Base-by-base conservation (phyloP, 2,113 vertebrate species). In the Cottus gobio region DNA sequence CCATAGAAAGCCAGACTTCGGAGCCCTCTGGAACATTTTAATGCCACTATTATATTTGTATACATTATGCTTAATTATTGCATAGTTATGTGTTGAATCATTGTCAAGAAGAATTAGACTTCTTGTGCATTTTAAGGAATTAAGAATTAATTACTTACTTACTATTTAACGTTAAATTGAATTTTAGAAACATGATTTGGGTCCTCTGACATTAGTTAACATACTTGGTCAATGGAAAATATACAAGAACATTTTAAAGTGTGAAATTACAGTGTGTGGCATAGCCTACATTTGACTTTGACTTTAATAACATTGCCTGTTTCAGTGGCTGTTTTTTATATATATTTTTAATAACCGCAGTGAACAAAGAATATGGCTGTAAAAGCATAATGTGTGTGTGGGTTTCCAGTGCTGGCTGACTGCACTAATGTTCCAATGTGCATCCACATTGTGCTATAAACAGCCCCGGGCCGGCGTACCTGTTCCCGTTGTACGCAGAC, bases 401-500 rank as follows among this genome's bases (percentile, higher is more conserved):
- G 42, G 26, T 31, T 60, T 30, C 2, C 24, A 42, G 11, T 15
- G 6, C 46, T 52, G n/a, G n/a, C 13, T 71, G 37, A 34, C 63
- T 61, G 16, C 54, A 37, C 34, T 54, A 4, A 26, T 31, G 3
- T 5, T 84, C 15, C 24, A 26, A 24, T 20, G 37, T 58, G 58
- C 60, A 69, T 68, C 64, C 60, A 42, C 13, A 39, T 31, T 18
- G 36, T 39, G 44, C 37, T 44, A 1, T 42, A 39, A 69, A n/a
- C 15, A 26, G 52, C 61, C 18, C 9, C 11, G 36, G 15, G n/a
- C 34, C 7, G 8, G 39, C 89, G 90, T 89, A 98, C 98, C 98
- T 97, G 95, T 97, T 99, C 92, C 98, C 98, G 2, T 99, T 99
- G 92, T 97, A 99, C 2, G 97, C 93, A 0, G 95, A 95, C 92